Base-by-base conservation (phyloP, 2,888 invertebrate species). In the Sthenelais limicola region DNA sequence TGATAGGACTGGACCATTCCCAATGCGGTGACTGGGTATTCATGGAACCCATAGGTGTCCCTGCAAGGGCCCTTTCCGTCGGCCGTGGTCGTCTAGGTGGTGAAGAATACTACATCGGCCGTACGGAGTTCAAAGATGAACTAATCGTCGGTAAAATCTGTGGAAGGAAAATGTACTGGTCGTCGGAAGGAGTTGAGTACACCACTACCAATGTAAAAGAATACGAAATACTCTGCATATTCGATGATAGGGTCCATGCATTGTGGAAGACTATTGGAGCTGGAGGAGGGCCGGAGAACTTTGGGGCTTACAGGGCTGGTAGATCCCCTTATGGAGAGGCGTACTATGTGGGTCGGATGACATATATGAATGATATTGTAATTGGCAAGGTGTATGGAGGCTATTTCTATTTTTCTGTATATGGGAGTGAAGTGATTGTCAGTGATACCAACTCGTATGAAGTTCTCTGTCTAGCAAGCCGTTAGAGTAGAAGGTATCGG, bases 401-500 rank as follows among this genome's bases (percentile, higher is more conserved):
- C 1, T n/a, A 18, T 12, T 56, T 56, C 21, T 21, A 5, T n/a
- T 56, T 56, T 56, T 18, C 56, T 15, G 5, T 18, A n/a, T 12
- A 28, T 24, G 56, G 56, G 32, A 56, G 56, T 32, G 56, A 56
- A 33, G 32, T 56, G 3, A 3, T 56, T n/a, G 56, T 30, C n/a
- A 24, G 18, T 5, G 56, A 56, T 28, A 12, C 56, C 5, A n/a
- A 28, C 2, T n/a, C 15, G 30, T 56, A 56, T 18, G 56, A 56
- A 21, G 56, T 56, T 5, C 18, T 56, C 5, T 56, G 56, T 28
- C 18, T 56, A 3, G 30, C 5, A 3, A 56, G 56, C 32, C 18
- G 56, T 5, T 56, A 76, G 87, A 86, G 74, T 86, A 85, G 32
- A 87, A 82, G 15, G 86, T 82, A 76, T 86, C 84, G 51, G 82